phyloP scores from a whole-genome alignment of 2,113 vertebrate species.

The Motacilla tschutschensis region DNA sequence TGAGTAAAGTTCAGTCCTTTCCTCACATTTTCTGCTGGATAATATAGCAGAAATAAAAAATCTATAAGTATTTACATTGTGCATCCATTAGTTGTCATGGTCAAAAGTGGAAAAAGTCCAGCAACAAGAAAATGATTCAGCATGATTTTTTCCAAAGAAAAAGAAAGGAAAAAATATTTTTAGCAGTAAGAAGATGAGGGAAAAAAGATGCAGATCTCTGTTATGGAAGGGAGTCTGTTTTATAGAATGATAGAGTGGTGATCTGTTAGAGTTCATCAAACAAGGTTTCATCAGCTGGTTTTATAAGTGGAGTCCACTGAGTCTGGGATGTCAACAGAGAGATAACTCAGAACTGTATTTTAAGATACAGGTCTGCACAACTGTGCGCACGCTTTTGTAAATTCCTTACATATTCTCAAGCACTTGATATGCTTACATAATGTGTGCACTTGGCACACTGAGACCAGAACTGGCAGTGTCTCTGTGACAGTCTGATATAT shows the following conservation, averaged over 20 bases:
- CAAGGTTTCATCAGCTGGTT: not conserved
- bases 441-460: not conserved
- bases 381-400: not conserved
- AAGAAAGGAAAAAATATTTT: not conserved
- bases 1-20: not conserved
- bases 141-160: not conserved
- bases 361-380: not conserved
- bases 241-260: not conserved
- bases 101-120: not conserved
- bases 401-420: not conserved
- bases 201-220: not conserved
- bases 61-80: not conserved
- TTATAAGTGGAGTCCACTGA: not conserved
- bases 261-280: not conserved
- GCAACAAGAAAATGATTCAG: not conserved
- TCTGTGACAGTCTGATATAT: slow-evolving; percentile 15
- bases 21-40: not conserved
- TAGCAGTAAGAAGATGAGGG: not conserved
- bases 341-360: not conserved
- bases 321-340: not conserved
- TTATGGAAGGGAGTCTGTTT: not conserved
- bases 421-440: slow-evolving; percentile 22
- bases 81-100: not conserved
- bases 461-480: slow-evolving; percentile 20
- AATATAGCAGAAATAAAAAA: not conserved